Percentiles rank a stretch among this genome's conserved stretches.
Conservation (phyloP, 1,140 invertebrate genomes). For the Campoletis sonorensis region DNA sequence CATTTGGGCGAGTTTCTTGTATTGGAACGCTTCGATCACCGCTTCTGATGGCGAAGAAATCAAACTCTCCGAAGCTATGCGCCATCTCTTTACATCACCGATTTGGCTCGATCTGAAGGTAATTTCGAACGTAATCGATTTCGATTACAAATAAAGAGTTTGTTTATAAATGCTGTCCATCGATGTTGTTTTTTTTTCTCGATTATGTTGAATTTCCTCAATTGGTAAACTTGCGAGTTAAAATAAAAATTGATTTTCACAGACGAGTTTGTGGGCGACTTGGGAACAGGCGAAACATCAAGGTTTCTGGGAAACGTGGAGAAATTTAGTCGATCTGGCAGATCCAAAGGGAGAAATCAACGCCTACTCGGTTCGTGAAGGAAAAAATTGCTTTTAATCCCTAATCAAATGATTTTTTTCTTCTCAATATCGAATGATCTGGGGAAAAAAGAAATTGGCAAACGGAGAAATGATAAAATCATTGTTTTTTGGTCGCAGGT, state of each 20-base stretch:
- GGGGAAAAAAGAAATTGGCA: too few relatives aligned
- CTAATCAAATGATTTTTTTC: too few relatives aligned
- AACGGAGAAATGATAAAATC: too few relatives aligned
- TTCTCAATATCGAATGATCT: too few relatives aligned
- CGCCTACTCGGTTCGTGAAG: slow-evolving; percentile 85
- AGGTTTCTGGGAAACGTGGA: slow-evolving; percentile 89
- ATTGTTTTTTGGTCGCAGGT: slow-evolving; percentile 77
- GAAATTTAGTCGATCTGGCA: slow-evolving; percentile 88
- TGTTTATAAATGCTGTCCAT: too few relatives aligned
- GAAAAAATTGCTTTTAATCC: slow-evolving; percentile 2
- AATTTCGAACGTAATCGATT: slow-evolving; percentile 6
- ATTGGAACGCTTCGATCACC: slow-evolving; percentile 92
- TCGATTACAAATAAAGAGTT: background rate
- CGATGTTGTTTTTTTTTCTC: too few relatives aligned
- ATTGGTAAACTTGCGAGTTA: background rate
- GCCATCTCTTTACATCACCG: slow-evolving; percentile 94
- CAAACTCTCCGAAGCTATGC: slow-evolving; percentile 89
- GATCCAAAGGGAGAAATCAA: slow-evolving; percentile 94
- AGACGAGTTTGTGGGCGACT: slow-evolving; percentile 82
- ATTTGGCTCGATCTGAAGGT: slow-evolving; percentile 81
- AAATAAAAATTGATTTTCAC: slow-evolving; percentile 17
- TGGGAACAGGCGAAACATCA: slow-evolving; percentile 86
- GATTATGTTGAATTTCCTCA: too few relatives aligned
- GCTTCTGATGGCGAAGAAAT: slow-evolving; percentile 92
- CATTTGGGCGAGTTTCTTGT: slow-evolving; percentile 87